Evolutionary conservation across 2,888 invertebrate species (phyloP).

Genomic region (Phoenoteleia sp.): DNA sequence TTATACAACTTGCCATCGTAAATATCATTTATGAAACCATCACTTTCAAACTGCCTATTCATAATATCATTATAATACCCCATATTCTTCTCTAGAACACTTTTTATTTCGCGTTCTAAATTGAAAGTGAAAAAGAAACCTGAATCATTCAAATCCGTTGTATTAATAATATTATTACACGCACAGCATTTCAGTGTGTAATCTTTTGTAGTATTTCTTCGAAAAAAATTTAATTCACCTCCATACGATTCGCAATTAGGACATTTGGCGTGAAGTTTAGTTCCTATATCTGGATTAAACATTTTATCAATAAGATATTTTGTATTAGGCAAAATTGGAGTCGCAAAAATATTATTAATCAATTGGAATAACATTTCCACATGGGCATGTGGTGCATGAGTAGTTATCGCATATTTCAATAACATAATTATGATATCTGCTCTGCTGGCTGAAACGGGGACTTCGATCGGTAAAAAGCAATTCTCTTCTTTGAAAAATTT

Average conservation of each 20-base stretch:
- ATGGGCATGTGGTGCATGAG: background rate
- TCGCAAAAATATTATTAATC: background rate
- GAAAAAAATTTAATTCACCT: background rate
- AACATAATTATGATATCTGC: background rate
- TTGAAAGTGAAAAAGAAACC: too few relatives aligned
- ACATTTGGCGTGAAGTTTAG: background rate
- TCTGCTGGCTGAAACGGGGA: background rate
- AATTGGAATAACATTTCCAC: background rate
- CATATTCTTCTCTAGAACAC: too few relatives aligned
- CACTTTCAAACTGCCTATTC: too few relatives aligned
- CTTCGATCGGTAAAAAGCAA: background rate
- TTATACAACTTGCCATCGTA: too few relatives aligned
- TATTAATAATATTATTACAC: background rate
- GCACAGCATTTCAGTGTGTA: background rate
- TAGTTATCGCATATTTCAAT: background rate
- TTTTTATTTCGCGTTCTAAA: too few relatives aligned
- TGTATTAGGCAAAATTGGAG: background rate
- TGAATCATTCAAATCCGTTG: background rate
- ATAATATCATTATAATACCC: too few relatives aligned
- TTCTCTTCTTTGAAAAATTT: too few relatives aligned
- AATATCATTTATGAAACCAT: too few relatives aligned
- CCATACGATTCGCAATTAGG: background rate
- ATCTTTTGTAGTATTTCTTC: background rate
- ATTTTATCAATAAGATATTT: background rate
- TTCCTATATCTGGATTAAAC: background rate